Evolutionary conservation across 2,113 vertebrate genomes (phyloP).

Genomic region (Calidris pygmaea): DNA sequence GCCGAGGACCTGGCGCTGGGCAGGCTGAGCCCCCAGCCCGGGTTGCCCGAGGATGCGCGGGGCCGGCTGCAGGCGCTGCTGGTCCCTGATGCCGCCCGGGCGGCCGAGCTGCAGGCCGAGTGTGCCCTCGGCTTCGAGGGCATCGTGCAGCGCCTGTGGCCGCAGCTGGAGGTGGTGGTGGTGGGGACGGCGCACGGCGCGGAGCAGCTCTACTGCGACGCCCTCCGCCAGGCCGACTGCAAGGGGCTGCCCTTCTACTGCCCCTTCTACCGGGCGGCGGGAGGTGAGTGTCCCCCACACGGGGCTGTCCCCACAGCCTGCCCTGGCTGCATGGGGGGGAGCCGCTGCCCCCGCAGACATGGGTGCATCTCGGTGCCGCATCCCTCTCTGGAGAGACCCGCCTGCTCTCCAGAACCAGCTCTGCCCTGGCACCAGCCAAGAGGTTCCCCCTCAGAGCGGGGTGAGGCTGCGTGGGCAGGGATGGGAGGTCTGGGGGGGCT

Average conservation of each 20-base stretch:
- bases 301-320: neutral
- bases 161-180: constrained; percentile 83
- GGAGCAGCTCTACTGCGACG: constrained; percentile 76
- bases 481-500: rapidly evolving
- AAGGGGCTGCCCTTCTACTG: constrained; percentile 86
- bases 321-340: neutral
- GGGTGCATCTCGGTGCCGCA: neutral
- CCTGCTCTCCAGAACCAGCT: neutral
- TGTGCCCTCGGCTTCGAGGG: constrained; percentile 79
- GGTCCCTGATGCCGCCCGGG: constrained; percentile 74
- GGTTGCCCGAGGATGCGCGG: constrained; percentile 68
- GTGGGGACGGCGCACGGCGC: constrained; percentile 61
- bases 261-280: constrained; percentile 81
- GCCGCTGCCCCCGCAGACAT: rapidly evolving
- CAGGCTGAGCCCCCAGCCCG: constrained; percentile 66
- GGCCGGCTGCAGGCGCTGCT: constrained; percentile 63
- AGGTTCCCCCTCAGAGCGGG: neutral
- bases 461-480: neutral
- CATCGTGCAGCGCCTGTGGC: constrained; percentile 85
- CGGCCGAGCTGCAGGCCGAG: constrained; percentile 70
- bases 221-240: constrained; percentile 80
- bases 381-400: neutral
- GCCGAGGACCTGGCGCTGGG: constrained; percentile 79
- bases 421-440: neutral
- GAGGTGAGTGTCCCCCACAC: constrained; percentile 72